Conservation (phyloP, 2,888 invertebrate genomes). For the Cheilosia variabilis region DNA sequence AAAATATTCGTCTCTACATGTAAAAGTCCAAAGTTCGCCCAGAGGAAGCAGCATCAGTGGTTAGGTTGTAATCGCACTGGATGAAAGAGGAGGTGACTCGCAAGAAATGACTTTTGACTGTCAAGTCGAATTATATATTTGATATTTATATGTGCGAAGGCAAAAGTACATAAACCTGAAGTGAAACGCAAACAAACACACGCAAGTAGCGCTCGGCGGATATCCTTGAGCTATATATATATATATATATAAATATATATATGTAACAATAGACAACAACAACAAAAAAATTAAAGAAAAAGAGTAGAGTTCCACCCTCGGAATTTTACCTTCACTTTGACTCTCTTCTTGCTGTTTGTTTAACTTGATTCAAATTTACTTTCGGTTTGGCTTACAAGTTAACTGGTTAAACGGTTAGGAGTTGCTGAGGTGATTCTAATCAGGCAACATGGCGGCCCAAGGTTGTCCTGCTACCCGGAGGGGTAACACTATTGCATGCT, state of each 20-base stretch:
- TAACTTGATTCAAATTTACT: constrained; percentile 61
- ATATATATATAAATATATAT: background rate
- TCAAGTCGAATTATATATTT: constrained; percentile 72
- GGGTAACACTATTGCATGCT: constrained; percentile 41
- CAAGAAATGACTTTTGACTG: constrained; percentile 70
- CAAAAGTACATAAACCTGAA: constrained; percentile 73
- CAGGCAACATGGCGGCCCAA: constrained; percentile 38
- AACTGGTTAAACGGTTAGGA: constrained; percentile 34
- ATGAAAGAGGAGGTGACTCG: constrained; percentile 22
- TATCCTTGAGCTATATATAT: constrained; percentile 45
- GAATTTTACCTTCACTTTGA: constrained; percentile 32
- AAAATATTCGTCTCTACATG: constrained; percentile 71
- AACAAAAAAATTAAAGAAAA: constrained; percentile 20
- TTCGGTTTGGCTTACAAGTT: constrained; percentile 58
- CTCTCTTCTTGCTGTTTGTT: constrained; percentile 35
- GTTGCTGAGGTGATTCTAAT: background rate
- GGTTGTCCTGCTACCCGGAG: constrained; percentile 20
- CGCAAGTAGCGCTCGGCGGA: constrained; percentile 48
- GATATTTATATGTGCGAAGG: constrained; percentile 60
- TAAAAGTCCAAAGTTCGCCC: constrained; percentile 64
- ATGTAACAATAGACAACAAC: constrained; percentile 58
- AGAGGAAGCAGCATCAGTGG: constrained; percentile 39
- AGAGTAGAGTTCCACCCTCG: constrained; percentile 23
- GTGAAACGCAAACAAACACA: constrained; percentile 70
- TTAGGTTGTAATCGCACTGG: constrained; percentile 11